A percentile compares a stretch with the other conserved stretches of the same genome.
Evolutionary conservation across 2,888 invertebrate genomes (phyloP).

Genomic region (Subacronicta megacephala): DNA sequence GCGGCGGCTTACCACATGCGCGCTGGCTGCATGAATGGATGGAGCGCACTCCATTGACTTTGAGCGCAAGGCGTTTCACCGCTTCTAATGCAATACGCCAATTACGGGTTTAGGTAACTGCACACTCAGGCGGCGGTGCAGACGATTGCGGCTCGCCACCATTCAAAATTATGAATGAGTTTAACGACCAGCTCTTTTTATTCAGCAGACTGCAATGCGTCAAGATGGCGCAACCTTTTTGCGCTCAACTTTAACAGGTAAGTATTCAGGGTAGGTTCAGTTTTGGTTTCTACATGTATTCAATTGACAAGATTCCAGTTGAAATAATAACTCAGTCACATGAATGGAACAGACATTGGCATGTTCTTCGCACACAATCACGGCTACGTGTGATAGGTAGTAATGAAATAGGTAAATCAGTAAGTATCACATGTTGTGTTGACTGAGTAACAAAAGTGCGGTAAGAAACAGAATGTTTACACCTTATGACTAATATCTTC

Average conservation of each 20-base stretch:
- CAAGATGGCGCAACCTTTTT: constrained; percentile 38
- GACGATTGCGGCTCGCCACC: constrained; percentile 52
- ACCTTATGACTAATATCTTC: constrained; percentile 66
- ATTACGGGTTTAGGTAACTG: constrained; percentile 70
- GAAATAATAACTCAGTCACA: constrained; percentile 58
- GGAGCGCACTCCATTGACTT: constrained; percentile 80
- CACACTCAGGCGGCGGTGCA: constrained; percentile 48
- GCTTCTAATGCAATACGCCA: constrained; percentile 72
- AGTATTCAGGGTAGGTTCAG: constrained; percentile 28
- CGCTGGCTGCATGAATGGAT: constrained; percentile 79
- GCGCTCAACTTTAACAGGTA: constrained; percentile 7
- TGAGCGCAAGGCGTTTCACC: constrained; percentile 68
- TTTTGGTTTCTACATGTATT: constrained; percentile 50
- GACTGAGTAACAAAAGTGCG: constrained; percentile 53
- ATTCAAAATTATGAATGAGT: constrained; percentile 78
- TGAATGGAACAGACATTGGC: constrained; percentile 76
- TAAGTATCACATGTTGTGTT: constrained; percentile 39
- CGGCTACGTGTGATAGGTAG: constrained; percentile 37
- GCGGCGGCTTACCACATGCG: constrained; percentile 69
- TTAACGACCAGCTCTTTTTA: constrained; percentile 70
- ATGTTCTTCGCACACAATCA: constrained; percentile 20
- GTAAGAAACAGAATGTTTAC: constrained; percentile 56
- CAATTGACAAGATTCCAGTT: constrained; percentile 57
- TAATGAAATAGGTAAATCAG: constrained; percentile 26
- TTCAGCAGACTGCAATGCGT: constrained; percentile 65